Base-by-base conservation (phyloP, 2,113 vertebrate species). In the Datnioides undecimradiatus region DNA sequence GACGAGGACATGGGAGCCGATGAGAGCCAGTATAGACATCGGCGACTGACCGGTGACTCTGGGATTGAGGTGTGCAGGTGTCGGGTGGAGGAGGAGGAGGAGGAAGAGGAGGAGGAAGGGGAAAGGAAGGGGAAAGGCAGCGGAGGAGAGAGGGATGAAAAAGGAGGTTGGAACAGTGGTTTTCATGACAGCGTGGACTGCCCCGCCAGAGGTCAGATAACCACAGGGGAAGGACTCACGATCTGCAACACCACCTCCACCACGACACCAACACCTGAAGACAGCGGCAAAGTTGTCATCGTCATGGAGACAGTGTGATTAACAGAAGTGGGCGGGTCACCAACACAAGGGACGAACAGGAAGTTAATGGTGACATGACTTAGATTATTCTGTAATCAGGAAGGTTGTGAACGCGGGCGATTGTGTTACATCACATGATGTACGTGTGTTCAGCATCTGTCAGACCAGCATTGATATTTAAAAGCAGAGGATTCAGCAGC, bases 31-130 rank as follows among this genome's bases (percentile, higher is more conserved):
- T 95, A 93, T 54, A 90, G 97, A 59, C 96, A 95, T 67, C 95
- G 97, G 5, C 92, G 95, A 23, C 94, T 98, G 27, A 98, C 97
- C 0, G 97, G 97, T 0, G 97, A 98, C 89, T 98, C 97, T 0
- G 97, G 97, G 27, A 98, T 98, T 0, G 97, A 98, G 86, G 96
- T 98, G 77, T 96, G 96, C 80, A 87, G 94, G 45, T 95, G 95
- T 83, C 90, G 83, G 41, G 91, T 95, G 60, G 83, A 93, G 57
- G 83, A 76, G 6, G 90, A 91, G 55, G 90, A 93, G 1, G 90
- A 88, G 0, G 91, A 93, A 0, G 88, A 87, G 2, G 55, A 80
- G 23, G 86, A 79, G 0, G 91, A 77, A 3, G 87, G 90, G 8
- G 86, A 84, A 75, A 73, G 1, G 78, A 74, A 23, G 80, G 40